phyloP scores from a whole-genome alignment of 2,797 vertebrate species.

The Urocyon cinereoargenteus region DNA sequence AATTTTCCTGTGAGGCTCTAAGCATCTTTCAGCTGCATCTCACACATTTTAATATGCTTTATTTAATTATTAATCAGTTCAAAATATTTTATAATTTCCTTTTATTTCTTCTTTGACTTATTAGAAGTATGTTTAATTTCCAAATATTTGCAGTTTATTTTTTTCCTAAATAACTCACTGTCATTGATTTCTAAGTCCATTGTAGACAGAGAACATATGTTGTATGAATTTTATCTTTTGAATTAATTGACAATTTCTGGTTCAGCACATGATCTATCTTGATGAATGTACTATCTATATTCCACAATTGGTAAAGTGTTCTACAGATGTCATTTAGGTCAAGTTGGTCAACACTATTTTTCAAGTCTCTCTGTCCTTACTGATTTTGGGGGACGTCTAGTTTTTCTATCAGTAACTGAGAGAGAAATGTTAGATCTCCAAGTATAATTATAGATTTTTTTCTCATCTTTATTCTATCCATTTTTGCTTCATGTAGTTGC shows the following conservation, averaged over 20 bases:
- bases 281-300: neutral
- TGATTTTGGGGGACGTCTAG: neutral
- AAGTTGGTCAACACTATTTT: neutral
- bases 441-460: neutral
- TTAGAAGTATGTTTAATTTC: neutral
- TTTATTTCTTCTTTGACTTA: neutral
- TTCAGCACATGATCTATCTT: neutral
- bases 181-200: neutral
- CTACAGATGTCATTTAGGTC: neutral
- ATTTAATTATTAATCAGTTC: neutral
- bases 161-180: neutral
- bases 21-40: neutral
- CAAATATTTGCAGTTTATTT: neutral
- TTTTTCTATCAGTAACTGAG: conserved; percentile 9
- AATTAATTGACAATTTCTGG: neutral
- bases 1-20: neutral
- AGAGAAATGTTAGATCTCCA: neutral
- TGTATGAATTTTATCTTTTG: neutral
- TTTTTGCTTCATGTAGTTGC: neutral
- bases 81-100: conserved; percentile 4
- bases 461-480: neutral
- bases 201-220: neutral
- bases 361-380: neutral
- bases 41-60: neutral
- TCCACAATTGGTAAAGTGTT: neutral